A percentile compares a stretch with the other conserved stretches of the same genome.
These are phyloP conservation scores for Biston stratarius DNA, from an alignment of 2,888 invertebrate species.

Conservation along the genomic window DNA sequence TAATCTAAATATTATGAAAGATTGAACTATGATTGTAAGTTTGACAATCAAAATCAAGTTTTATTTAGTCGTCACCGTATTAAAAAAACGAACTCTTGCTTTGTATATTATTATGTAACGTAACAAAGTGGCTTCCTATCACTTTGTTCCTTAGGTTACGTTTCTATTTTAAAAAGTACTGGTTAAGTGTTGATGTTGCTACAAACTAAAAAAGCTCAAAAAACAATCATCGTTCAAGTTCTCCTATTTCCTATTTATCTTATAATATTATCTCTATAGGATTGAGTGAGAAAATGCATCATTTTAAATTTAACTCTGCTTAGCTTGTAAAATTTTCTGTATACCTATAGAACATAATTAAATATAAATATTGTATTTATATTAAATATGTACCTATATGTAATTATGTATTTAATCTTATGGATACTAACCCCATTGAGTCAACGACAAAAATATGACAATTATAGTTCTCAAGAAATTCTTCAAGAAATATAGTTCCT, in stretches of 20 bases:
- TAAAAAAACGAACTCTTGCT: too few species aligned
- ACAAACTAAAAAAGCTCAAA: neutral
- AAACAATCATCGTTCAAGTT: neutral
- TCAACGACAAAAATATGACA: conserved; percentile 2
- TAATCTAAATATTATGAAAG: neutral
- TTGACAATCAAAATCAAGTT: neutral
- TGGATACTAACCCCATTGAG: conserved; percentile 8
- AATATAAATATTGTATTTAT: neutral
- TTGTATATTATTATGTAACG: too few species aligned
- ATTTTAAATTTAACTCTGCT: neutral
- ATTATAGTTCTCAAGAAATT: neutral
- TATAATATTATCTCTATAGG: too few species aligned
- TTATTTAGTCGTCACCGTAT: too few species aligned
- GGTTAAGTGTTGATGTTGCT: too few species aligned
- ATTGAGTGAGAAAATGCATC: conserved; percentile 8
- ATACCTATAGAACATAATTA: conserved; percentile 1
- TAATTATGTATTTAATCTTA: neutral
- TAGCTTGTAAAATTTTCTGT: conserved; percentile 7
- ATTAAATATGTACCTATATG: neutral
- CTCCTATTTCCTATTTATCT: conserved; percentile 1
- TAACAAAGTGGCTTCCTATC: too few species aligned
- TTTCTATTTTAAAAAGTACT: too few species aligned
- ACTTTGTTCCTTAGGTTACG: too few species aligned
- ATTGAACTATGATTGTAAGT: conserved; percentile 2
- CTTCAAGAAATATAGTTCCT: neutral